Evolutionary conservation across 2,888 invertebrate species (phyloP).

Genomic region (Pinctada fucata): DNA sequence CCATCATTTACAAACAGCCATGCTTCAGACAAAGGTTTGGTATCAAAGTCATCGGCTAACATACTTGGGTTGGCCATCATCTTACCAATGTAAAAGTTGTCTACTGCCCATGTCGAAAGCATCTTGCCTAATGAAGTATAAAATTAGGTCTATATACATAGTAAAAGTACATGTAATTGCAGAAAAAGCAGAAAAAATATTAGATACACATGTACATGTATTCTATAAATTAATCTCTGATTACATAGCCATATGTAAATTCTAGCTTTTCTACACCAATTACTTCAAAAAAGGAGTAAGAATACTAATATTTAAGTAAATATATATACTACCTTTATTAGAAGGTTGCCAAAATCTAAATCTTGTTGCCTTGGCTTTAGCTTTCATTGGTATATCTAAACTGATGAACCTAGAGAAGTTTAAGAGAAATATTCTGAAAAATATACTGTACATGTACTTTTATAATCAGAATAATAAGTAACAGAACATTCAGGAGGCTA

Average conservation of each 20-base stretch:
- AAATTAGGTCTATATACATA: too few relatives aligned
- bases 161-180: background rate
- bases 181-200: background rate
- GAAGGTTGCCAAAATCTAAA: slow-evolving; percentile 77
- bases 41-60: slow-evolving; percentile 72
- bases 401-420: slow-evolving; percentile 68
- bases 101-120: slow-evolving; percentile 76
- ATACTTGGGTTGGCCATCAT: slow-evolving; percentile 70
- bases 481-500: too few relatives aligned
- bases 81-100: slow-evolving; percentile 76
- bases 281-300: background rate
- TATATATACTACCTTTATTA: slow-evolving; percentile 63
- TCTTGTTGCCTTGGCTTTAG: slow-evolving; percentile 75
- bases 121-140: slow-evolving; percentile 59
- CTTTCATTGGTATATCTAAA: slow-evolving; percentile 66
- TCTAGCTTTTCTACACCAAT: background rate
- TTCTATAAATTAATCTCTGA: background rate
- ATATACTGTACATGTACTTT: too few relatives aligned
- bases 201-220: background rate
- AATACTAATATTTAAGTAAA: slow-evolving; percentile 5
- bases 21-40: slow-evolving; percentile 60
- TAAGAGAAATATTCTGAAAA: too few relatives aligned
- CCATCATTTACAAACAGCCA: slow-evolving; percentile 77
- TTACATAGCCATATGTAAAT: background rate
- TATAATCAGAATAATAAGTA: too few relatives aligned